A percentile compares a stretch with the other conserved stretches of the same genome.
These are phyloP conservation scores for Drosophila subobscura DNA, from an alignment of 1,140 invertebrate genomes.

Conservation along the genomic window DNA sequence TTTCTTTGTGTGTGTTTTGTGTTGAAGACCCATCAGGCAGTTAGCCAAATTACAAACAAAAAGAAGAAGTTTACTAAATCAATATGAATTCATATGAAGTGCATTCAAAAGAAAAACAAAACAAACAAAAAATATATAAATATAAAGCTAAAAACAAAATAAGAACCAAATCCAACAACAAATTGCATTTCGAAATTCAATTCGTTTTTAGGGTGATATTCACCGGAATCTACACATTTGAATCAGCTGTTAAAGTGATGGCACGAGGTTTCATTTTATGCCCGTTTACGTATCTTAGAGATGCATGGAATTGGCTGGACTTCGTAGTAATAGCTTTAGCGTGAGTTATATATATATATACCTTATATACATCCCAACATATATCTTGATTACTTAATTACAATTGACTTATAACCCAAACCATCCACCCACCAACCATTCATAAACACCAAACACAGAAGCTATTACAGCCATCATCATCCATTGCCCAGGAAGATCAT, in stretches of 20 bases:
- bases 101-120: conserved; percentile 17
- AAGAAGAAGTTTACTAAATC: conserved; percentile 3
- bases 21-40: conserved; percentile 41
- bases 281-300: conserved; percentile 99
- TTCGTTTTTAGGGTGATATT: conserved; percentile 95
- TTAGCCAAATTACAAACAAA: conserved; percentile 4
- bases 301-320: conserved; percentile 99
- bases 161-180: conserved; percentile 53
- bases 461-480: background rate
- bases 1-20: conserved; percentile 28
- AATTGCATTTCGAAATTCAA: conserved; percentile 83
- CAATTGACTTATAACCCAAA: conserved; percentile 30
- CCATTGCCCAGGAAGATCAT: conserved; percentile 3
- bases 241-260: conserved; percentile 99
- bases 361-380: conserved; percentile 22
- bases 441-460: background rate
- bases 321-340: conserved; percentile 99
- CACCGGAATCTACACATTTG: conserved; percentile 99
- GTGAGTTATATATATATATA: conserved; percentile 90
- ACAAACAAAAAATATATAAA: background rate
- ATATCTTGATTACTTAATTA: conserved; percentile 15
- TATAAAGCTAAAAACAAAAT: conserved; percentile 13
- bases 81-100: conserved; percentile 13
- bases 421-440: background rate
- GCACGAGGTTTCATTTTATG: conserved; percentile 99